phyloP scores from a whole-genome alignment of 1,140 invertebrate species.

The Pseudomyrmex sp. region DNA sequence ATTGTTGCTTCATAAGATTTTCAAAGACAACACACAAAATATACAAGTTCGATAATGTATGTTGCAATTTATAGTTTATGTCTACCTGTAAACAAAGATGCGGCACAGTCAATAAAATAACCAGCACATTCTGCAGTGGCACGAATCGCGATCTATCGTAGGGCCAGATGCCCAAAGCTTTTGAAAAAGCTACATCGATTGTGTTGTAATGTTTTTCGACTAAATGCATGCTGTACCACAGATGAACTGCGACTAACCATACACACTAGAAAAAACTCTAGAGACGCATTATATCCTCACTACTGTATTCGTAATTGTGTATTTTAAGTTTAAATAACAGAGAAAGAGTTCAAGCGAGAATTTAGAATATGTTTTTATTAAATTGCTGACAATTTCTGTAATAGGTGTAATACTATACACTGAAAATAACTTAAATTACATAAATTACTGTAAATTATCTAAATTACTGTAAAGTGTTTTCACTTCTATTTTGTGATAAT shows the following conservation, averaged over 20 bases:
- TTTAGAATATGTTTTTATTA: not conserved
- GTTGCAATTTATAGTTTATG: no score
- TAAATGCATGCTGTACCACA: constrained; percentile 4
- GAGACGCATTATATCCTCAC: not conserved
- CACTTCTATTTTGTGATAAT: not conserved
- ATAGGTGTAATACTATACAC: not conserved
- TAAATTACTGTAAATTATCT: not conserved
- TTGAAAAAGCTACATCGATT: constrained; percentile 8
- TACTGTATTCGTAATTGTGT: not conserved
- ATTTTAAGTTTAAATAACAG: not conserved
- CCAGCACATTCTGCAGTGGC: not conserved
- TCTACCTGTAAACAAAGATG: constrained; percentile 8
- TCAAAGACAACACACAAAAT: no score
- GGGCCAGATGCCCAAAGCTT: constrained; percentile 25
- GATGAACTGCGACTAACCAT: not conserved
- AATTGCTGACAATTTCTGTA: not conserved
- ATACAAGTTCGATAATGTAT: no score
- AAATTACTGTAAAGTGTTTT: not conserved
- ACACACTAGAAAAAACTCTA: not conserved
- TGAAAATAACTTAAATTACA: constrained; percentile 1
- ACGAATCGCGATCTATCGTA: constrained; percentile 24
- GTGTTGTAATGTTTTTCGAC: constrained; percentile 25
- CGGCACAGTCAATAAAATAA: not conserved
- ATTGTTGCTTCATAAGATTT: no score
- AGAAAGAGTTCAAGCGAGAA: not conserved